A percentile compares a stretch with the other conserved stretches of the same genome.
phyloP scores from a whole-genome alignment of 2,113 vertebrate species.

The Daphoenositta chrysoptera region DNA sequence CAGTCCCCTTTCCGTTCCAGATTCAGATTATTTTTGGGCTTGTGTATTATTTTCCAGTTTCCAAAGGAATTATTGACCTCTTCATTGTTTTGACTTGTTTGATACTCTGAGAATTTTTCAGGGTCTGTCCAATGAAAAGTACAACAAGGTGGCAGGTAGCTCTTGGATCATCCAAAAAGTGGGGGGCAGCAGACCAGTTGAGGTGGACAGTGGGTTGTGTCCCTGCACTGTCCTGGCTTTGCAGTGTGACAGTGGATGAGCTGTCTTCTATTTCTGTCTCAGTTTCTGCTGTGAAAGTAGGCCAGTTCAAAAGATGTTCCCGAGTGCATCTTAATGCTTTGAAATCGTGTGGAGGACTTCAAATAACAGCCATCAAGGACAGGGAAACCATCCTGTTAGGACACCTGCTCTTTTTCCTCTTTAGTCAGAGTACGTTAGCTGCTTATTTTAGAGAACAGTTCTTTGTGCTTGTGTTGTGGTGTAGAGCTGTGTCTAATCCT shows the following conservation, averaged over 20 bases:
- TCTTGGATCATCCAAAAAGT: background rate
- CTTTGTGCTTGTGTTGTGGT: background rate
- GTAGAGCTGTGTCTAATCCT: background rate
- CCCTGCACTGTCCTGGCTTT: background rate
- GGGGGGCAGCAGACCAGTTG: background rate
- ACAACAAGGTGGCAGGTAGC: background rate
- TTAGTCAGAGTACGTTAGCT: background rate
- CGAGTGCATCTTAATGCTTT: background rate
- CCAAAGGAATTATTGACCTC: background rate
- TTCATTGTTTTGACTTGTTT: background rate
- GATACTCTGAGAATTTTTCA: background rate
- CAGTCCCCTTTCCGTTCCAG: background rate
- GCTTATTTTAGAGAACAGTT: background rate
- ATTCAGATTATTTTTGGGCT: background rate
- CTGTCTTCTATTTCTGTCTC: background rate
- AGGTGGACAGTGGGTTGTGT: background rate
- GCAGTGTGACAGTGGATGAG: background rate
- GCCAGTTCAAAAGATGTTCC: background rate
- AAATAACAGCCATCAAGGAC: rapidly evolving
- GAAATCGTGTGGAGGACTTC: background rate
- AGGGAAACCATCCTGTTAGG: background rate
- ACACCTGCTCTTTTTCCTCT: background rate
- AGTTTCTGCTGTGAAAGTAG: background rate
- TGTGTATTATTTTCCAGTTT: background rate
- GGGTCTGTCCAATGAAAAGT: background rate